A percentile compares a stretch with the other conserved stretches of the same genome.
Evolutionary conservation across 2,113 vertebrate species (phyloP).

Genomic region (Aegithalos caudatus): DNA sequence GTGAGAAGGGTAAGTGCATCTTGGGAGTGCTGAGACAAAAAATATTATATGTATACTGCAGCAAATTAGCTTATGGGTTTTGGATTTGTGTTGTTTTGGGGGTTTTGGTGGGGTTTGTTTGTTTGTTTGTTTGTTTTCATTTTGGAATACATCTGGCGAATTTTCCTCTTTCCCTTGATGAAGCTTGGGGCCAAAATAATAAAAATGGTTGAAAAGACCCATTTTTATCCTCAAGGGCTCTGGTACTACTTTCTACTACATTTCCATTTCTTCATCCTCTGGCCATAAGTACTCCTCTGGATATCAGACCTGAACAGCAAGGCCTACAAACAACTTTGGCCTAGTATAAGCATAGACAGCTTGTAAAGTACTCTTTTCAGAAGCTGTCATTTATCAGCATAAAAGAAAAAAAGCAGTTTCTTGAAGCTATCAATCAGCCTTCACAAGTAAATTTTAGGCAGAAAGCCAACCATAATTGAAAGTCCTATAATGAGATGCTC

Average conservation of each 20-base stretch:
- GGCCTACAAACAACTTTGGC: background rate
- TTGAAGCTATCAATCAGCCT: background rate
- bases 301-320: background rate
- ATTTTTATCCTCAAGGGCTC: background rate
- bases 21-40: background rate
- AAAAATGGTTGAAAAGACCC: background rate
- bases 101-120: too few relatives aligned
- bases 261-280: background rate
- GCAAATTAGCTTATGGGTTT: accelerated
- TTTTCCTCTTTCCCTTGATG: background rate
- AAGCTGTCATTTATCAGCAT: background rate
- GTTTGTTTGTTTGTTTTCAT: background rate
- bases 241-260: background rate
- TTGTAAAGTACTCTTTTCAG: background rate
- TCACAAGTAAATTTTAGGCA: background rate
- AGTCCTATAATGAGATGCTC: conserved; percentile 31
- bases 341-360: background rate
- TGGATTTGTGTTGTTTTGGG: background rate
- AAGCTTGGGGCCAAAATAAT: background rate
- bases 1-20: background rate
- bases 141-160: background rate
- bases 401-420: background rate
- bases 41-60: background rate
- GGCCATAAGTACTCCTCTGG: background rate
- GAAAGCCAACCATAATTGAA: background rate